Percentiles rank a stretch among this genome's conserved stretches.
phyloP scores from a whole-genome alignment of 2,113 vertebrate species.

The Pseudonaja textilis region DNA sequence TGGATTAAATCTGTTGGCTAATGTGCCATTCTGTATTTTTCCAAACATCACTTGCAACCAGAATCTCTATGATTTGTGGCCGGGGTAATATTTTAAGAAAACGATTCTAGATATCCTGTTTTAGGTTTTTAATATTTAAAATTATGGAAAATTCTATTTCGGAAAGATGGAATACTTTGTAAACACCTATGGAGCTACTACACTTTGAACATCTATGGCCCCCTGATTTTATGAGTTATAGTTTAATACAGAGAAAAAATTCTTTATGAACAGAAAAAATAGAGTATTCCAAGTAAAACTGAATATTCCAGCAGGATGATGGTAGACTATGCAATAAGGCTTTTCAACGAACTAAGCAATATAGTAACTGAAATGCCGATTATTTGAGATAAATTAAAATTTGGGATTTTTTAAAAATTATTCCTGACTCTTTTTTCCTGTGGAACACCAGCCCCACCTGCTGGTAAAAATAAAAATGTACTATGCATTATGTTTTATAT shows the following conservation, averaged over 20 bases:
- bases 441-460: slow-evolving; percentile 62
- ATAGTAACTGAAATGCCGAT: not conserved
- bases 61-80: not conserved
- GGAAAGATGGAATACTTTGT: not conserved
- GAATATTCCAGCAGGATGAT: not conserved
- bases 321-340: not conserved
- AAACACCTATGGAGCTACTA: not conserved
- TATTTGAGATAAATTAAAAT: not conserved
- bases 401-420: not conserved
- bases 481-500: fast-evolving
- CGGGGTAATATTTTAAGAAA: not conserved
- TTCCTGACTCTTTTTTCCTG: slow-evolving; percentile 1
- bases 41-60: not conserved
- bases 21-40: not conserved
- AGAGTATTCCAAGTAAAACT: not conserved
- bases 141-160: not conserved
- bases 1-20: not conserved
- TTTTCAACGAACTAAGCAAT: slow-evolving; percentile 4
- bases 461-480: slow-evolving; percentile 35
- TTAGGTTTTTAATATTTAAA: not conserved
- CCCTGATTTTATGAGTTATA: not conserved
- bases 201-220: not conserved
- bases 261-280: not conserved
- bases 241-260: not conserved
- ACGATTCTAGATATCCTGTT: not conserved